Evolutionary conservation across 2,113 vertebrate species (phyloP).

Genomic region (Zingel zingel): DNA sequence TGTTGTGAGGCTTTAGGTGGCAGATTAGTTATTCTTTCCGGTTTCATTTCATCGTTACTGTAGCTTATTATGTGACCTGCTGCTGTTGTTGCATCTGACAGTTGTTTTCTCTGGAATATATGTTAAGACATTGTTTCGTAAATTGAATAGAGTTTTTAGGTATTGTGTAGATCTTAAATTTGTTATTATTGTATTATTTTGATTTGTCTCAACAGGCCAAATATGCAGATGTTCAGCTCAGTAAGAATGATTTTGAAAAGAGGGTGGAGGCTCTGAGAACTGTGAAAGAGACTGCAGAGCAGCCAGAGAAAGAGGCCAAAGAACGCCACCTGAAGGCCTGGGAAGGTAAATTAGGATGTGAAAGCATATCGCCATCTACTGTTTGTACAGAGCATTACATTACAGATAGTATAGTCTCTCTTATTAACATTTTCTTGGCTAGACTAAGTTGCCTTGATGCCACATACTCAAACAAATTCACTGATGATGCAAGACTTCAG

Average conservation of each 20-base stretch:
- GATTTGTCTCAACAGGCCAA: conserved; percentile 78
- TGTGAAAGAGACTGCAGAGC: conserved; percentile 88
- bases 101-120: neutral
- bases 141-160: neutral
- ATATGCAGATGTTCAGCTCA: conserved; percentile 83
- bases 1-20: no score
- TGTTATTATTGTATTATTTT: neutral
- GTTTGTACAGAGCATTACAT: conserved; percentile 8
- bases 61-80: neutral
- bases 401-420: neutral
- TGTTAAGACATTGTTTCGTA: neutral
- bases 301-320: conserved; percentile 91
- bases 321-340: conserved; percentile 89
- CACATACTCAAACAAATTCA: neutral
- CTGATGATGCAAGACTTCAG: no score
- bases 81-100: neutral
- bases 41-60: neutral
- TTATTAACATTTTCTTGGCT: neutral
- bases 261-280: conserved; percentile 86
- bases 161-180: neutral
- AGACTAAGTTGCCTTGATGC: neutral
- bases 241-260: conserved; percentile 85
- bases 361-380: conserved; percentile 14
- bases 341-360: conserved; percentile 85
- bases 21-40: no score